Conservation (phyloP, 2,888 invertebrate genomes). For the Limnephilus marmoratus region DNA sequence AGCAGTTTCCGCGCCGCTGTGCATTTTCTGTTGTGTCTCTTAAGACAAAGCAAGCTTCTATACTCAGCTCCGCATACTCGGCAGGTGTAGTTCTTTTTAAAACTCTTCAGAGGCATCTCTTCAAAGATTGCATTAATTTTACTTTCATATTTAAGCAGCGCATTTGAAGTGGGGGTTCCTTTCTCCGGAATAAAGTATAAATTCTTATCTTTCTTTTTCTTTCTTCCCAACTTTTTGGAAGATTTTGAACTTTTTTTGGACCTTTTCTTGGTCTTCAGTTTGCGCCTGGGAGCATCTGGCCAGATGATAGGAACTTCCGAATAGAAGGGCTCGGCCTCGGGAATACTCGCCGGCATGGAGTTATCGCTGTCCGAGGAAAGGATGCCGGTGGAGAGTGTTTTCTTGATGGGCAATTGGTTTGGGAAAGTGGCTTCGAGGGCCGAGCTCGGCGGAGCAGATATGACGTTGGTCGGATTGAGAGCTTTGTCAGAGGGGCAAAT, state of each 20-base stretch:
- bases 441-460: not conserved
- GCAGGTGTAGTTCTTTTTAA: not conserved
- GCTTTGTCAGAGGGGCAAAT: not conserved
- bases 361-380: not conserved
- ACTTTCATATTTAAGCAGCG: conserved; percentile 17
- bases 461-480: not conserved
- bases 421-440: not conserved
- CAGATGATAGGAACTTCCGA: not conserved
- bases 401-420: not conserved
- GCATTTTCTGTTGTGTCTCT: not conserved
- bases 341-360: not conserved
- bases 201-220: not conserved
- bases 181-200: not conserved
- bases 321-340: not conserved
- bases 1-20: not conserved
- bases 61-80: not conserved
- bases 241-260: not conserved
- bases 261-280: not conserved
- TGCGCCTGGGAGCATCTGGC: not conserved
- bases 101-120: not conserved
- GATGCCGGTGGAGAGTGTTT: not conserved
- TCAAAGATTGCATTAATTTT: conserved; percentile 41
- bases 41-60: not conserved
- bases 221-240: not conserved
- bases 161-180: not conserved